phyloP scores from a whole-genome alignment of 1,140 invertebrate species.

The Acromyrmex heyeri region DNA sequence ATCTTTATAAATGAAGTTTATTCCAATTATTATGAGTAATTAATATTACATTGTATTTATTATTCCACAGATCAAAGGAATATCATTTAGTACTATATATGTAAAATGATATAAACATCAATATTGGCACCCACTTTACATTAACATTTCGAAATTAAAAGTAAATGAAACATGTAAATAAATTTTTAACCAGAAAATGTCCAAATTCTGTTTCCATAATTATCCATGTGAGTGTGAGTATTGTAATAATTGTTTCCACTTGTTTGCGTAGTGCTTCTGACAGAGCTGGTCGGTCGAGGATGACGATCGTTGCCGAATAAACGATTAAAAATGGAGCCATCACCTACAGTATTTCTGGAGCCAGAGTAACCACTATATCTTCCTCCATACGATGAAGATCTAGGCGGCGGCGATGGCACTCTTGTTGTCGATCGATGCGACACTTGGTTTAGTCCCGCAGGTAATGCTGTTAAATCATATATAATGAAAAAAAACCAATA shows the following conservation, averaged over 20 bases:
- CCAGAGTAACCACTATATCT: constrained; percentile 73
- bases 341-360: constrained; percentile 78
- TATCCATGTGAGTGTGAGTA: constrained; percentile 77
- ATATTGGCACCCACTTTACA: constrained; percentile 9
- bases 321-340: constrained; percentile 78
- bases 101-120: background rate
- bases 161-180: constrained; percentile 1
- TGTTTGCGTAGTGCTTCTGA: constrained; percentile 60
- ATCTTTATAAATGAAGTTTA: constrained; percentile 21
- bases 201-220: constrained; percentile 80
- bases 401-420: constrained; percentile 77
- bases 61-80: background rate
- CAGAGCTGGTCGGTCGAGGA: constrained; percentile 64
- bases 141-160: background rate
- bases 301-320: constrained; percentile 75
- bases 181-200: constrained; percentile 78
- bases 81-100: background rate
- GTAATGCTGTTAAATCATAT: constrained; percentile 67
- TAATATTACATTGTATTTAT: constrained; percentile 12
- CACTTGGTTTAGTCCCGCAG: constrained; percentile 20
- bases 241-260: constrained; percentile 76
- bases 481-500: constrained; percentile 59
- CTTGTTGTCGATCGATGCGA: constrained; percentile 28
- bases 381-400: constrained; percentile 74
- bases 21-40: background rate